Evolutionary conservation across 2,113 vertebrate genomes (phyloP), one percentile per base, ranked within the genome.

Genomic region (Diphyllodes magnificus): DNA sequence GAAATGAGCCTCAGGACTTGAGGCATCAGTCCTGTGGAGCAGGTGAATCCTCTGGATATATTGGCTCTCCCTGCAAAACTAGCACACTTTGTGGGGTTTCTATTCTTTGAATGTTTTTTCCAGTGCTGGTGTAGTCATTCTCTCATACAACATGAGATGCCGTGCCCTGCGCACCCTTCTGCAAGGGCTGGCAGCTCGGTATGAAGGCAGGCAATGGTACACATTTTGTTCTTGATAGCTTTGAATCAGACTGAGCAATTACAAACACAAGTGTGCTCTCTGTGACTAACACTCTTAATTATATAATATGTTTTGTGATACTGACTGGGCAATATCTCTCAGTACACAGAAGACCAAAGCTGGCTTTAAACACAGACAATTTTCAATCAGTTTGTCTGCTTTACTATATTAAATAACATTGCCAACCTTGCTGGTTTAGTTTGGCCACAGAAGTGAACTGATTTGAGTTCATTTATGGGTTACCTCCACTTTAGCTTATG

Each of bases 101-200:
- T 68, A 24, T 33, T 49, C 27, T 33, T 47, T 10, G 10, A 82
- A 40, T 33, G 37, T 7, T 69, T 28, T 76, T 70, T 40, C 31
- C 40, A n/a, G 0, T 16, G 51, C 68, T 86, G 59, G 10, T 50
- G 23, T 42, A 50, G 70, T 49, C 25, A 14, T 31, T 64, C 18
- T 54, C 27, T 37, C 0, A 0, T 7, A 54, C 24, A 63, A 15
- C 11, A 56, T 7, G 54, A 31, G 56, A 35, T 28, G 30, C 12
- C 12, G 1, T 63, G 56, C 42, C 2, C 0, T 30, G 4, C 0
- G 0, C 9, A 50, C 11, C 16, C 13, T 70, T 49, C 64, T 50
- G 13, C 54, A 28, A 7, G 35, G 68, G 35, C 59, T 50, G 30
- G 30, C 33, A 56, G 13, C 21, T 11, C 10, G 15, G 15, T 47